Conservation (phyloP, 2,888 invertebrate genomes). For the Cotesia congregata region DNA sequence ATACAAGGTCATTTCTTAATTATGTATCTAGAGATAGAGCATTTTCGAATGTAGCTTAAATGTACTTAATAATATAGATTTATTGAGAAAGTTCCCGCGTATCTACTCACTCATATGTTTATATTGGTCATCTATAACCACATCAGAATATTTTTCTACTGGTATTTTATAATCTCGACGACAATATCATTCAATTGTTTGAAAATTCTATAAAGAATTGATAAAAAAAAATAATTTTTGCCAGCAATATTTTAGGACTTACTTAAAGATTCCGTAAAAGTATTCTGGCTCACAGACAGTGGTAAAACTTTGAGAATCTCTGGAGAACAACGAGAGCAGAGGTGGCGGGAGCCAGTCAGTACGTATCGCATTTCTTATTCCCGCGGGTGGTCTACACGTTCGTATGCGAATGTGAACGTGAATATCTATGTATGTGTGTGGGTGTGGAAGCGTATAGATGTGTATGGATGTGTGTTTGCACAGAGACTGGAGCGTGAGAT, state of each 20-base stretch:
- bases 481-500: conserved; percentile 32
- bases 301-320: conserved; percentile 62
- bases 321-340: conserved; percentile 47
- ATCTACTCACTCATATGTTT: too few species aligned
- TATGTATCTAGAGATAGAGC: too few species aligned
- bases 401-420: background rate
- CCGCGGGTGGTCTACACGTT: conserved; percentile 43
- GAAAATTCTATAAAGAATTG: too few species aligned
- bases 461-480: background rate
- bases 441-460: background rate
- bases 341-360: conserved; percentile 49
- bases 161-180: too few species aligned
- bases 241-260: background rate
- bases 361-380: conserved; percentile 60
- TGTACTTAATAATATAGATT: too few species aligned
- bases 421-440: background rate
- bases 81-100: too few species aligned
- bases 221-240: too few species aligned
- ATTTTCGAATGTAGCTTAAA: too few species aligned
- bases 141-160: too few species aligned
- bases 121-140: too few species aligned
- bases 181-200: too few species aligned
- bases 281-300: conserved; percentile 17
- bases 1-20: too few species aligned
- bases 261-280: conserved; percentile 22